Conservation (phyloP, 2,797 vertebrate genomes). For the Orientallactaga sibirica region DNA sequence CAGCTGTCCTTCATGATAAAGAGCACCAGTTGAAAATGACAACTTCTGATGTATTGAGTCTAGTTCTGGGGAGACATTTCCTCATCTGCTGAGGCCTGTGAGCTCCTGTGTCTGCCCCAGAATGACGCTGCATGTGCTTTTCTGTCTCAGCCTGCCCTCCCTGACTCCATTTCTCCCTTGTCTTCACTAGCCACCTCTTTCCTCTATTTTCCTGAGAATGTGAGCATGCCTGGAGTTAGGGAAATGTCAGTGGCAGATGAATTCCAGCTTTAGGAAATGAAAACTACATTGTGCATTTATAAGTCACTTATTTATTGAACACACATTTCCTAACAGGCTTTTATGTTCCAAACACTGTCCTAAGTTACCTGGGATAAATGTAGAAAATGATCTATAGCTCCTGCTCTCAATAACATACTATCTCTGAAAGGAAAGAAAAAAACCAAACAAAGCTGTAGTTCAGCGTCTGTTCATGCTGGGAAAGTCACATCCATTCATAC, state of each 20-base stretch:
- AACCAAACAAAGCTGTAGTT: not conserved
- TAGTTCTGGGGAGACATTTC: constrained; percentile 66
- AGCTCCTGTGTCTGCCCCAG: constrained; percentile 58
- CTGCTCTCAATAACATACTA: not conserved
- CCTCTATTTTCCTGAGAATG: not conserved
- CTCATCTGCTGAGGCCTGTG: constrained; percentile 59
- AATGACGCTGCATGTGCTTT: not conserved
- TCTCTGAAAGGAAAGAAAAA: not conserved
- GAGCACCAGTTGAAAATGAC: constrained; percentile 58
- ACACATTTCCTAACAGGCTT: not conserved
- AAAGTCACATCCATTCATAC: not conserved
- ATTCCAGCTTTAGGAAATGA: not conserved
- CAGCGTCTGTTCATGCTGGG: not conserved
- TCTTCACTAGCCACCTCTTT: not conserved
- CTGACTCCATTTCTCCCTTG: not conserved
- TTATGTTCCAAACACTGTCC: not conserved
- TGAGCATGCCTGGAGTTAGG: not conserved
- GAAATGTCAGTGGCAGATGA: not conserved
- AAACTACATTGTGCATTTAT: constrained; percentile 30
- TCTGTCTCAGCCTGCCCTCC: not conserved
- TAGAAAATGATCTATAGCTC: not conserved
- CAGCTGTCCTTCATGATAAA: constrained; percentile 47
- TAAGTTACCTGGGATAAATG: not conserved
- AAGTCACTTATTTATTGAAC: not conserved
- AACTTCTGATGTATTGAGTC: constrained; percentile 70